A percentile compares a stretch with the other conserved stretches of the same genome.
Conservation (phyloP, 2,888 invertebrate species). For the Plagiodera versicolora region DNA sequence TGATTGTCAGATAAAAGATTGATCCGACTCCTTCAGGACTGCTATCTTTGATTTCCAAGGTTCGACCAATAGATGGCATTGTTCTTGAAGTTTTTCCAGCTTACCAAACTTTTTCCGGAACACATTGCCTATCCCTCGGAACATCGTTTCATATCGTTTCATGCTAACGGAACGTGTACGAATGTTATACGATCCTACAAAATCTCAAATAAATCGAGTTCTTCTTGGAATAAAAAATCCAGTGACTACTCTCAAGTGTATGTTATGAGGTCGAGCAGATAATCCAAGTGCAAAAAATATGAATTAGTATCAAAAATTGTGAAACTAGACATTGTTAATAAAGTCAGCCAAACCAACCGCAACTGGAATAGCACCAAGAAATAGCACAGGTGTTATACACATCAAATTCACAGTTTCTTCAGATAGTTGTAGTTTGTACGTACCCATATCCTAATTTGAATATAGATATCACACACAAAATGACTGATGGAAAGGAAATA, state of each 20-base stretch:
- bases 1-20: too few species aligned
- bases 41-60: too few species aligned
- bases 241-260: constrained; percentile 4
- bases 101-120: too few species aligned
- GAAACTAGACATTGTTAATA: constrained; percentile 1
- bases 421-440: constrained; percentile 3
- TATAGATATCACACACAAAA: constrained; percentile 2
- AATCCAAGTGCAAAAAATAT: not conserved
- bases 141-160: too few species aligned
- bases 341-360: constrained; percentile 3
- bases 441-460: constrained; percentile 6
- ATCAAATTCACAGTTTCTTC: not conserved
- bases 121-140: too few species aligned
- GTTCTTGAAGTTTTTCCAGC: too few species aligned
- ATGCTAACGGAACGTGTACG: too few species aligned
- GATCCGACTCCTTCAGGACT: too few species aligned
- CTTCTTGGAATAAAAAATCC: constrained; percentile 1
- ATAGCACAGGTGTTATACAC: constrained; percentile 8
- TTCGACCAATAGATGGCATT: too few species aligned
- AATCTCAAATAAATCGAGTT: not conserved
- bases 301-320: constrained; percentile 4
- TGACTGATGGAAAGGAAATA: constrained; percentile 7
- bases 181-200: too few species aligned
- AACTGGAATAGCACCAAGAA: constrained; percentile 2
- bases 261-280: constrained; percentile 5